A percentile compares a stretch with the other conserved stretches of the same genome.
These are phyloP conservation scores for Enhydra lutris DNA, from an alignment of 2,113 vertebrate species.

Conservation along the genomic window DNA sequence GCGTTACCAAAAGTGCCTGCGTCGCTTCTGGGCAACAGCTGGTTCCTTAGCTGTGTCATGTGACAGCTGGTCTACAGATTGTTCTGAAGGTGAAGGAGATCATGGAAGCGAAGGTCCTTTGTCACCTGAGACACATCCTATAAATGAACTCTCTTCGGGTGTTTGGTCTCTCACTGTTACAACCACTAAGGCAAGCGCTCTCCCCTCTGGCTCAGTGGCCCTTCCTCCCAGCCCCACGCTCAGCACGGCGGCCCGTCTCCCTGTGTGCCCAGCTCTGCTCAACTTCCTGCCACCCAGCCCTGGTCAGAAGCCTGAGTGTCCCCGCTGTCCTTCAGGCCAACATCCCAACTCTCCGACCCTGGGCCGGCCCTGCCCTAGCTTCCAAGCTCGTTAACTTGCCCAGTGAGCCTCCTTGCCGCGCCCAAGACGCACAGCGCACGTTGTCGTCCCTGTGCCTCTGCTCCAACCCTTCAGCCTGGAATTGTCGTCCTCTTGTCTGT, in stretches of 20 bases:
- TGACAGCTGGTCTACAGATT: not conserved
- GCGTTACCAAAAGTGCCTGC: not conserved
- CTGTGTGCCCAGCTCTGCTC: fast-evolving
- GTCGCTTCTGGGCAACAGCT: not conserved
- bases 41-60: not conserved
- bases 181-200: fast-evolving
- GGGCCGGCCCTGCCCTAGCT: not conserved
- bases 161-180: not conserved
- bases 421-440: not conserved
- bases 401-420: fast-evolving
- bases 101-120: not conserved
- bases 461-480: not conserved
- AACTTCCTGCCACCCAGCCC: too few species aligned
- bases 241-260: fast-evolving
- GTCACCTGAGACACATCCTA: not conserved
- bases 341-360: fast-evolving
- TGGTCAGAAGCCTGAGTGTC: too few species aligned
- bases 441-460: not conserved
- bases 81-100: not conserved
- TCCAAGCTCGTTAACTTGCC: fast-evolving
- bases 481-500: not conserved
- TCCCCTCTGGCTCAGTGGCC: fast-evolving
- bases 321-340: not conserved
- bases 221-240: fast-evolving
- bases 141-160: not conserved